Conservation (phyloP, 2,113 vertebrate species). For the Diadophis punctatus region DNA sequence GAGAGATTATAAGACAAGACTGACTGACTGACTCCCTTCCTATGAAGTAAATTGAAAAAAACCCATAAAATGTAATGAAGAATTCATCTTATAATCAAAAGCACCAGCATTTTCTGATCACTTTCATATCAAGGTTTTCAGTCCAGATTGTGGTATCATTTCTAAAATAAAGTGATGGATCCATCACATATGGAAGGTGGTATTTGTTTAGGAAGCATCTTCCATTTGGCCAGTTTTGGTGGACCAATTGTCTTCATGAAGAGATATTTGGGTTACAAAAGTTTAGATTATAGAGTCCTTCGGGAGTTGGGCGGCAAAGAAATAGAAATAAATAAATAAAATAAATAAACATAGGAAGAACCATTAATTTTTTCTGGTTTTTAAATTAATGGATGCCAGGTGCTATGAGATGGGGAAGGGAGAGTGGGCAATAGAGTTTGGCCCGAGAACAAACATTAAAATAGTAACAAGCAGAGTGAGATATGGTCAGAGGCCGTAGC, state of each 20-base stretch:
- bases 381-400: neutral
- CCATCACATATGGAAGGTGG: neutral
- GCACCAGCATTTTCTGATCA: neutral
- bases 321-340: too few species aligned
- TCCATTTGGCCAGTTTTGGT: neutral
- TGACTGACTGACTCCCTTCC: neutral
- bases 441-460: neutral
- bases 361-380: neutral
- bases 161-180: neutral
- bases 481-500: neutral
- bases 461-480: neutral
- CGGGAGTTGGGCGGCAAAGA: too few species aligned
- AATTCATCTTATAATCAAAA: conserved; percentile 46
- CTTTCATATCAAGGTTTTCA: neutral
- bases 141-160: neutral
- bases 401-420: neutral
- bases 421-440: neutral
- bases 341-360: neutral
- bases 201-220: neutral
- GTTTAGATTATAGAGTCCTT: neutral
- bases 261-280: neutral
- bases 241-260: neutral
- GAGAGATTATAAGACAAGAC: conserved; percentile 58
- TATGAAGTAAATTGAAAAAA: neutral
- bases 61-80: conserved; percentile 26